phyloP scores from a whole-genome alignment of 2,113 vertebrate genomes.

The Leptodactylus fuscus region DNA sequence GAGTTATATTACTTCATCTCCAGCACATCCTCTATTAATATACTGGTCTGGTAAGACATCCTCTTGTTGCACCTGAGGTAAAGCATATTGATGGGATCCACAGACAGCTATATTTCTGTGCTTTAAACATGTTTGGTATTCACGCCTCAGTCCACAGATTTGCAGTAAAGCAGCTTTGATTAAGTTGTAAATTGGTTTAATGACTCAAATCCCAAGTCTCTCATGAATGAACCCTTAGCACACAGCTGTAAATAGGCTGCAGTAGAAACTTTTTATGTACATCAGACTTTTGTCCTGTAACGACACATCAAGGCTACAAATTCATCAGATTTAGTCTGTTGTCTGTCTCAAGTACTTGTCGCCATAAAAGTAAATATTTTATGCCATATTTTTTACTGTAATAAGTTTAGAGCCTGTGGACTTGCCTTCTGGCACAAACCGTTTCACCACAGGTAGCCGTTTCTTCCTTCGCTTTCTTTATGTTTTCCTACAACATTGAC shows the following conservation, averaged over 20 bases:
- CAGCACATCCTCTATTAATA: not conserved
- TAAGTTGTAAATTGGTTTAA: constrained; percentile 46
- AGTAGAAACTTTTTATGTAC: not conserved
- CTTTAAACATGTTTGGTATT: constrained; percentile 30
- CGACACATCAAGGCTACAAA: not conserved
- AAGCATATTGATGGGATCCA: not conserved
- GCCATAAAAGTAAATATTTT: not conserved
- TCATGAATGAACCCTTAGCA: constrained; percentile 28
- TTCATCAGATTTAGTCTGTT: not conserved
- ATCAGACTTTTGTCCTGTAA: constrained; percentile 4
- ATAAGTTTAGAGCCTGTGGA: not conserved
- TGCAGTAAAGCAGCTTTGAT: constrained; percentile 37
- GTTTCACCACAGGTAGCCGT: not conserved
- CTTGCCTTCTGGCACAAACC: not conserved
- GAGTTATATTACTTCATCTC: too few relatives aligned
- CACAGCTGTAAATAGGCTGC: constrained; percentile 12
- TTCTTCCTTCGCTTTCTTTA: not conserved
- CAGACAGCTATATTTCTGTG: constrained; percentile 4
- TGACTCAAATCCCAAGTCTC: constrained; percentile 23
- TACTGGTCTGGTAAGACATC: not conserved
- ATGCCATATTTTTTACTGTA: not conserved
- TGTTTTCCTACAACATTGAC: not conserved
- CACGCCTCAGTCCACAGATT: constrained; percentile 15
- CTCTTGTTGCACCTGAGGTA: not conserved
- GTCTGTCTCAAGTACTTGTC: not conserved